Percentiles rank a stretch among this genome's conserved stretches.
These are phyloP conservation scores for Tringa solitaria DNA, from an alignment of 2,113 vertebrate species.

Conservation along the genomic window DNA sequence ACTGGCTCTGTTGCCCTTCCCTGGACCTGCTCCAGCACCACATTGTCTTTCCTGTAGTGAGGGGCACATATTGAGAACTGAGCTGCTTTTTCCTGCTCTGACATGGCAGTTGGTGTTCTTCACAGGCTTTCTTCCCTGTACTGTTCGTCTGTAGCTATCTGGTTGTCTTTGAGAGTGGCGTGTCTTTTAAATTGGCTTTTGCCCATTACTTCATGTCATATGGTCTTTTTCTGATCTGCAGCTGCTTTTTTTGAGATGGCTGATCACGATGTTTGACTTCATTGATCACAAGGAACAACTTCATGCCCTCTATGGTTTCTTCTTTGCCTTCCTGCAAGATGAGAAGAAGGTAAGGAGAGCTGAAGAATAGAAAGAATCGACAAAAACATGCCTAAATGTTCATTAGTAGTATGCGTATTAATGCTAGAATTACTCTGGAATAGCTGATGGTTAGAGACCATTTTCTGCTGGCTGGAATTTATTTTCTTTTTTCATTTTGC, in stretches of 20 bases:
- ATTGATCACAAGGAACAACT: slow-evolving; percentile 87
- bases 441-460: neutral
- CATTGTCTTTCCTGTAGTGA: neutral
- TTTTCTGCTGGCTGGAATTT: neutral
- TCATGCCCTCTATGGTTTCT: slow-evolving; percentile 87
- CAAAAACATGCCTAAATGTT: neutral
- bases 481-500: neutral
- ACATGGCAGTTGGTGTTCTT: neutral
- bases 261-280: slow-evolving; percentile 91
- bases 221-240: slow-evolving; percentile 7
- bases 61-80: neutral
- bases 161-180: neutral
- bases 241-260: slow-evolving; percentile 91
- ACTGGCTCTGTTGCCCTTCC: neutral
- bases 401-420: neutral
- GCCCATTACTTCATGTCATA: neutral
- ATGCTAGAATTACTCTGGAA: neutral
- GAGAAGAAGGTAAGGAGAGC: slow-evolving; percentile 84
- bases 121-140: neutral
- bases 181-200: neutral
- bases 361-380: neutral
- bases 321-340: slow-evolving; percentile 88
- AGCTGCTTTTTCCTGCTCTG: neutral
- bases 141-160: neutral
- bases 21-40: neutral